Evolutionary conservation across 2,797 vertebrate species (phyloP).

Genomic region (Sus cebifrons): DNA sequence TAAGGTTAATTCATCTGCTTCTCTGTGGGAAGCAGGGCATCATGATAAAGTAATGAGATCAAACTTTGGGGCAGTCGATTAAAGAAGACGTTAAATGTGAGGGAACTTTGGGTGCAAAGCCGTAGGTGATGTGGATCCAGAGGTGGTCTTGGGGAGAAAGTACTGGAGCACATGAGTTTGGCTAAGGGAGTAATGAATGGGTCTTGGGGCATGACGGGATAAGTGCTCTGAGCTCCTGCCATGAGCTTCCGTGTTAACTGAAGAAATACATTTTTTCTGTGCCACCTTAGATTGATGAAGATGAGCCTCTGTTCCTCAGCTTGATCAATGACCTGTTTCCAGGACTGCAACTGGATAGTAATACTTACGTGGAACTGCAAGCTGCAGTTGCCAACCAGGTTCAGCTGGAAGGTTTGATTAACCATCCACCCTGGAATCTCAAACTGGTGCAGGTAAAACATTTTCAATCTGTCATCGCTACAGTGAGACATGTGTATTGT

Average conservation of each 20-base stretch:
- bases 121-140: not conserved
- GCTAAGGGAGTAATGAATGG: not conserved
- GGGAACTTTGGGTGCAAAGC: not conserved
- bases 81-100: not conserved
- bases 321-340: constrained; percentile 92
- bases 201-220: not conserved
- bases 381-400: constrained; percentile 89
- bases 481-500: not conserved
- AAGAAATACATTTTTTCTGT: not conserved
- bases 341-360: constrained; percentile 90
- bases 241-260: not conserved
- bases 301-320: constrained; percentile 92
- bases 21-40: not conserved
- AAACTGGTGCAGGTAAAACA: constrained; percentile 91
- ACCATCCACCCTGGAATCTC: constrained; percentile 92
- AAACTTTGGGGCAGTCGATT: not conserved
- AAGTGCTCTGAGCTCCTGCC: rapidly evolving
- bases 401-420: constrained; percentile 89
- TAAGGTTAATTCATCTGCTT: not conserved
- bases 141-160: not conserved
- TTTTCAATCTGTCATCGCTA: not conserved
- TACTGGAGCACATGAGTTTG: not conserved
- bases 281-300: constrained; percentile 90
- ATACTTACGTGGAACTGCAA: constrained; percentile 88
- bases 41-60: not conserved